Evolutionary conservation across 2,888 invertebrate species (phyloP).

Genomic region (Metalampra italica): DNA sequence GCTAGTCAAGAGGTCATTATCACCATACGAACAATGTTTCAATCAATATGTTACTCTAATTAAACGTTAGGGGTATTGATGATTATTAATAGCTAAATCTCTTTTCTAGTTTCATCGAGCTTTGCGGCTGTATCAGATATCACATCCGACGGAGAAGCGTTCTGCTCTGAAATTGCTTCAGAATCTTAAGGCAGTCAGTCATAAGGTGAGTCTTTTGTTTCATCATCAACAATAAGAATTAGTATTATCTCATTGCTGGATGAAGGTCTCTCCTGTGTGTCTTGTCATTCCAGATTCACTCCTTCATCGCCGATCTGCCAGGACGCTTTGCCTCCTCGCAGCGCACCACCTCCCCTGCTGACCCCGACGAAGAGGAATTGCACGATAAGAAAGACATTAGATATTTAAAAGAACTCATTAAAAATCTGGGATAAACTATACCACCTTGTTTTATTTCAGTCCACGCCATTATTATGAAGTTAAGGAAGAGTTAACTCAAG

Average conservation of each 20-base stretch:
- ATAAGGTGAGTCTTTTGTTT: conserved; percentile 38
- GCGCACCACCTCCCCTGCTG: conserved; percentile 21
- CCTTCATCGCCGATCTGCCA: conserved; percentile 45
- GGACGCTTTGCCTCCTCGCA: conserved; percentile 21
- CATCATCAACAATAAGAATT: neutral
- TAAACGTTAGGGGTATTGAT: no score
- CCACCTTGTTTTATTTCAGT: neutral
- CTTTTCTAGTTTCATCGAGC: conserved; percentile 55
- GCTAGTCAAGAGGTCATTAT: no score
- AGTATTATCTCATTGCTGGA: neutral
- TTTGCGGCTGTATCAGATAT: conserved; percentile 55
- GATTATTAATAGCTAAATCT: no score
- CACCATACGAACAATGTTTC: no score
- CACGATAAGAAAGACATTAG: conserved; percentile 53
- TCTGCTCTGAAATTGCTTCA: conserved; percentile 57
- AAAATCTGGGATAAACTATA: conserved; percentile 49
- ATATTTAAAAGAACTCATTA: conserved; percentile 61
- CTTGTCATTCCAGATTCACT: conserved; percentile 35
- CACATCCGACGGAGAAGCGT: conserved; percentile 59
- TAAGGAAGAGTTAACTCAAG: no score
- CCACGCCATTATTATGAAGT: no score
- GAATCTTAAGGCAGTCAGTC: conserved; percentile 53
- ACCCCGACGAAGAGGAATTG: conserved; percentile 41
- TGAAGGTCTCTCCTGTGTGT: neutral
- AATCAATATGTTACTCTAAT: no score